Percentiles rank a stretch among this genome's conserved stretches.
Conservation (phyloP, 1,140 invertebrate species). For the Scaptomyza hsui region DNA sequence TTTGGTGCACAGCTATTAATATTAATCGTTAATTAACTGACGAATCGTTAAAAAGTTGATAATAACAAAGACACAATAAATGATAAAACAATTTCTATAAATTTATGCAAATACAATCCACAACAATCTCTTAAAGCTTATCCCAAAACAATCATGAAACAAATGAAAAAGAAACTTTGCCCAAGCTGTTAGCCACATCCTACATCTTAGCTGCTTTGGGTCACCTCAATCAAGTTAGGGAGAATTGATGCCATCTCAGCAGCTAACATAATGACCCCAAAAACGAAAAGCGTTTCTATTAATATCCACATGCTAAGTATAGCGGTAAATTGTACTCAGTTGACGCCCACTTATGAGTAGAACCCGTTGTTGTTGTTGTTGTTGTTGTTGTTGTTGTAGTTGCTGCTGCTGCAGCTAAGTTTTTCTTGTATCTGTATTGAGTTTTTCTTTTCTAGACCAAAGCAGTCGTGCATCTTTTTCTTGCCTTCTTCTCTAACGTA, state of each 20-base stretch:
- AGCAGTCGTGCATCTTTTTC: constrained; percentile 46
- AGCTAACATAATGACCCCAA: constrained; percentile 42
- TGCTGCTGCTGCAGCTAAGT: constrained; percentile 9
- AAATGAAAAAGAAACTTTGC: constrained; percentile 14
- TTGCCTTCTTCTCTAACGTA: constrained; percentile 41
- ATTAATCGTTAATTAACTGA: too few species aligned
- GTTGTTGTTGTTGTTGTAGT: constrained; percentile 11
- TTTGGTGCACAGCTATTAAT: not conserved
- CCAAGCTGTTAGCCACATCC: not conserved
- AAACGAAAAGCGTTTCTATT: constrained; percentile 32
- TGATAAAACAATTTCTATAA: too few species aligned
- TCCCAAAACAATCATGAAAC: constrained; percentile 16
- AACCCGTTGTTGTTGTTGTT: constrained; percentile 30
- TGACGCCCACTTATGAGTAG: constrained; percentile 12
- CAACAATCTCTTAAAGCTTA: constrained; percentile 11
- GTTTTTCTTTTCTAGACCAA: constrained; percentile 48
- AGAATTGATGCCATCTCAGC: constrained; percentile 18
- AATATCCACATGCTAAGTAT: constrained; percentile 35
- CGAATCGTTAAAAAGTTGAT: too few species aligned
- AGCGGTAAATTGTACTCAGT: constrained; percentile 33
- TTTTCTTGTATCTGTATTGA: constrained; percentile 48
- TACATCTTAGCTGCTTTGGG: constrained; percentile 24
- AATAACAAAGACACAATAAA: too few species aligned
- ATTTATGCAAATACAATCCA: not conserved
- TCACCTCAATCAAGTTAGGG: constrained; percentile 45